Percentiles rank a stretch among this genome's conserved stretches.
These are phyloP conservation scores for Lethrus apterus DNA, from an alignment of 1,140 invertebrate genomes.

Conservation along the genomic window DNA sequence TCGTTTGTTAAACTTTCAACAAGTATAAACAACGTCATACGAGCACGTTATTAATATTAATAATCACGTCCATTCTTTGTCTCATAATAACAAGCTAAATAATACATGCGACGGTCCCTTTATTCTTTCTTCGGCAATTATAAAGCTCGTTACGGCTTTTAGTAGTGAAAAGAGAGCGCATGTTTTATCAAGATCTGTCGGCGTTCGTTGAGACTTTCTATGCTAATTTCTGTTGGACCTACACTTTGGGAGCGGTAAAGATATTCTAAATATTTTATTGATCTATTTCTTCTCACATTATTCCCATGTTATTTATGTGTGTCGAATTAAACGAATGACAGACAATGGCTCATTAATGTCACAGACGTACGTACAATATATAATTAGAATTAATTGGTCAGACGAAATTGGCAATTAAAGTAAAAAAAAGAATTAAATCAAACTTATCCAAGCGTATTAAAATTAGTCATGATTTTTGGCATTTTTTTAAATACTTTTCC, in stretches of 20 bases:
- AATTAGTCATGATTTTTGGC: not conserved
- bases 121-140: constrained; percentile 1
- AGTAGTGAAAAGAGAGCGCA: too few relatives aligned
- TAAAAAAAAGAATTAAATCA: too few relatives aligned
- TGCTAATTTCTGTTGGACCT: not conserved
- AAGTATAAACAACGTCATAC: constrained; percentile 3
- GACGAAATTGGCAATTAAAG: not conserved
- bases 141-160: not conserved
- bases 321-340: constrained; percentile 4
- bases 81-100: constrained; percentile 9
- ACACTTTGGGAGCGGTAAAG: not conserved
- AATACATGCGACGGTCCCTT: constrained; percentile 8
- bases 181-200: too few relatives aligned
- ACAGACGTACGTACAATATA: not conserved
- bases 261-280: not conserved
- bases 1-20: constrained; percentile 4
- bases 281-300: constrained; percentile 1
- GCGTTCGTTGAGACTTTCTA: not conserved
- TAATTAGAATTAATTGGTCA: constrained; percentile 8
- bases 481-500: too few relatives aligned
- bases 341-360: constrained; percentile 12
- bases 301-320: constrained; percentile 3
- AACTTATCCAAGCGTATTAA: too few relatives aligned
- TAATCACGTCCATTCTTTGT: constrained; percentile 9
- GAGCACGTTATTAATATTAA: constrained; percentile 10